These are phyloP conservation scores for Climacteris rufus DNA, from an alignment of 2,113 vertebrate species.

Conservation along the genomic window DNA sequence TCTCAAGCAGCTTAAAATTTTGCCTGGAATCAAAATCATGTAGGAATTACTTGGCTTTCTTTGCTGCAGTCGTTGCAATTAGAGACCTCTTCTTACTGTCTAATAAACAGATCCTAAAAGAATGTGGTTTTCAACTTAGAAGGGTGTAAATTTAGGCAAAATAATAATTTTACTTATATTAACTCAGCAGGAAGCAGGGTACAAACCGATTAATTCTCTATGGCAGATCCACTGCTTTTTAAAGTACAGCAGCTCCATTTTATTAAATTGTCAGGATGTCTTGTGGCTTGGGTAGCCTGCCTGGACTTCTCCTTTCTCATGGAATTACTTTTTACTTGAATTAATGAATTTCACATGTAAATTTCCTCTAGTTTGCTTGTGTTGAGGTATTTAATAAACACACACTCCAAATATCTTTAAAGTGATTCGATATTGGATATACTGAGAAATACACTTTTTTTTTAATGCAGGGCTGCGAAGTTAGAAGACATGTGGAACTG, in stretches of 20 bases:
- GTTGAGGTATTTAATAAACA: background rate
- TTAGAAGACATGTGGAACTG: background rate
- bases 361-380: background rate
- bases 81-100: slow-evolving; percentile 27
- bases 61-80: background rate
- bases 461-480: background rate
- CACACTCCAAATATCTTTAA: background rate
- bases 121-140: slow-evolving; percentile 51
- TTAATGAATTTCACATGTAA: background rate
- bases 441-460: background rate
- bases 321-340: background rate
- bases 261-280: slow-evolving; percentile 46
- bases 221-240: slow-evolving; percentile 52
- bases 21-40: background rate
- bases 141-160: slow-evolving; percentile 67
- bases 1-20: slow-evolving; percentile 7
- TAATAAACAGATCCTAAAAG: slow-evolving; percentile 52
- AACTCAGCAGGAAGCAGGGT: slow-evolving; percentile 68
- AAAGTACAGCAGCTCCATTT: slow-evolving; percentile 36
- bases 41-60: slow-evolving; percentile 20
- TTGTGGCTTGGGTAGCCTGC: slow-evolving; percentile 10
- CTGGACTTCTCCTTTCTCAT: background rate
- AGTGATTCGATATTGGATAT: background rate
- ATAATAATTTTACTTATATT: slow-evolving; percentile 74
- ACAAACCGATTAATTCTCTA: slow-evolving; percentile 61